Base-by-base conservation (phyloP, 2,797 vertebrate species). In the Rhynchonycteris naso region DNA sequence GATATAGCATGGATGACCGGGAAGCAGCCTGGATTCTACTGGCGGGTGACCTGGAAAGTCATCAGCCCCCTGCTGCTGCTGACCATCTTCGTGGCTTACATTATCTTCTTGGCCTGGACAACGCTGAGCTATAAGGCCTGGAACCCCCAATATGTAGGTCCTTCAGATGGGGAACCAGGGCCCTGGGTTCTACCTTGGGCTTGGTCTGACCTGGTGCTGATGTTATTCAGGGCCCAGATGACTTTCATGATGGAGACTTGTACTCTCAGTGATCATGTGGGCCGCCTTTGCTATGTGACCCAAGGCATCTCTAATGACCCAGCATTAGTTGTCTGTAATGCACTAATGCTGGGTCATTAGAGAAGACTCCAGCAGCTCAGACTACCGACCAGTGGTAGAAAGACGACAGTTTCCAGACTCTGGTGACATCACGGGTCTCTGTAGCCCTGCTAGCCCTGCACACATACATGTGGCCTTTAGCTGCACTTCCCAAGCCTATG, bases 1-100 rank as follows among this genome's bases (percentile, higher is more conserved):
- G 99, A 99, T 72, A 97, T 99, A 69, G 87, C 98, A 68, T 98
- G 97, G 97, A 99, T 99, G 99, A 99, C 99, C 0, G 99, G 99
- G 71, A 98, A 93, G 50, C 97, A 89, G 76, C 99, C 98, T 0
- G 98, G 98, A 93, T 91, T 99, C 86, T 99, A 98, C 97, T 99
- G 99, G 99, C 98, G 97, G 83, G 96, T 94, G 3, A 98, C 99
- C 30, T 99, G 99, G 99, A 98, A 95, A 97, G 94, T 98, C n/a
- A 98, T 99, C 95, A 99, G 99, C 94, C 99, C 99, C 74, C 0
- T 98, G 33, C 96, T 99, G 98, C 98, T 99, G 72, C 26, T 99
- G 24, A 94, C 91, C 11, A 98, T 99, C 88, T 97, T 99, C 0
- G 0, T 98, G 89, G 98, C 99, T 15, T 99, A 99, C 10, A 50